These are phyloP conservation scores for Dexiosoma caninum DNA, from an alignment of 2,888 invertebrate species.

Conservation along the genomic window DNA sequence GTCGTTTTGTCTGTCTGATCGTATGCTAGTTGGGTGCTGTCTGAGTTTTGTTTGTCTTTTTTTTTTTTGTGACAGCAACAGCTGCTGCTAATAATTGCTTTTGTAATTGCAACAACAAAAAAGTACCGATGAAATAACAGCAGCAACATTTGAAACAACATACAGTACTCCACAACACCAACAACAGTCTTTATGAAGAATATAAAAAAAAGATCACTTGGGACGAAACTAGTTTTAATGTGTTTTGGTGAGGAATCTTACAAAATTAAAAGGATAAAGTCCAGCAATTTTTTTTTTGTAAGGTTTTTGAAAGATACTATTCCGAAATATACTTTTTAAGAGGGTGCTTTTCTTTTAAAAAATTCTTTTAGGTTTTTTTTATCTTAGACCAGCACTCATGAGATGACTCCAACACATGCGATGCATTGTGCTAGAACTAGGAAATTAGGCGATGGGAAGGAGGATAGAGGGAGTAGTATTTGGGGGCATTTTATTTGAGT, in stretches of 20 bases:
- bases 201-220: not conserved
- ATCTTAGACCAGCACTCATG: too few species aligned
- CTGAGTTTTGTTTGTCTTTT: constrained; percentile 16
- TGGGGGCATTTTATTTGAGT: too few species aligned
- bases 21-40: constrained; percentile 42
- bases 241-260: too few species aligned
- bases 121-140: constrained; percentile 15
- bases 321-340: not conserved
- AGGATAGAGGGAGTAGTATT: too few species aligned
- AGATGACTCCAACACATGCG: too few species aligned
- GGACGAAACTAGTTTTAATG: not conserved
- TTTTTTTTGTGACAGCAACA: constrained; percentile 61
- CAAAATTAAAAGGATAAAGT: too few species aligned
- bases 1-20: not conserved
- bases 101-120: constrained; percentile 30
- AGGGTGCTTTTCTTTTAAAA: not conserved
- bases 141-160: constrained; percentile 28
- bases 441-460: too few species aligned
- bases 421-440: too few species aligned
- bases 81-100: constrained; percentile 62
- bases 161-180: not conserved
- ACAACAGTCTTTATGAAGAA: constrained; percentile 19
- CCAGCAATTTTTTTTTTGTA: too few species aligned
- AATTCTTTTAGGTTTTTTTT: not conserved
- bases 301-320: not conserved